Conservation (phyloP, 1,140 invertebrate genomes). For the Papilio polytes region DNA sequence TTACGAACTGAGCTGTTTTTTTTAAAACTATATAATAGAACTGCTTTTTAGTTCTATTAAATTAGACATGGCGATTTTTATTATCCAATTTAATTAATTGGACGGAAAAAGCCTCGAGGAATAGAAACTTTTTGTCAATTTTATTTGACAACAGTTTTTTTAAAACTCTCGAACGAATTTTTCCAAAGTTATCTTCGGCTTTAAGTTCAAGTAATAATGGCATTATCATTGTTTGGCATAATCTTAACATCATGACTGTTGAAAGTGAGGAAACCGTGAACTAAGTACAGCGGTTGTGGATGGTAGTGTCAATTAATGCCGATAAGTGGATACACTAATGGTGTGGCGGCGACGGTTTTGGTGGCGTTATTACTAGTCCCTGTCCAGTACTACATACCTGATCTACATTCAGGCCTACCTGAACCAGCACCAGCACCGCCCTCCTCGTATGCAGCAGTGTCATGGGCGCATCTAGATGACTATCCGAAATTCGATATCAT, state of each 20-base stretch:
- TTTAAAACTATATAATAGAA: background rate
- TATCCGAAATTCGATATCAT: conserved; percentile 63
- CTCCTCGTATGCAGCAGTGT: background rate
- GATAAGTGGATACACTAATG: conserved; percentile 61
- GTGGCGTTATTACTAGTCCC: conserved; percentile 66
- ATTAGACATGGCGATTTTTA: background rate
- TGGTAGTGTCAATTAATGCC: conserved; percentile 57
- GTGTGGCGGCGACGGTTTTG: conserved; percentile 61
- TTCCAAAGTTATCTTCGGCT: background rate
- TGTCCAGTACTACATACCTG: conserved; percentile 66
- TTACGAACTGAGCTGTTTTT: background rate
- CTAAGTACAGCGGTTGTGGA: conserved; percentile 39
- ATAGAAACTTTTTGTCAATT: background rate
- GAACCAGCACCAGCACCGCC: conserved; percentile 39
- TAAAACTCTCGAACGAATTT: background rate
- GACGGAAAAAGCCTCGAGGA: background rate
- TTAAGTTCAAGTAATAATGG: background rate
- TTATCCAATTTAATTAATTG: background rate
- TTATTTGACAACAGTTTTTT: conserved; percentile 13
- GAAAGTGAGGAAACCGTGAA: conserved; percentile 10
- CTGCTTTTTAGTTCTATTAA: background rate
- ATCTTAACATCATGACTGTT: background rate
- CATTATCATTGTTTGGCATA: conserved; percentile 2
- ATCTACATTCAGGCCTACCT: conserved; percentile 45
- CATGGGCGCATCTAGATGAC: conserved; percentile 52